These are phyloP conservation scores for Synanthedon andrenaeformis DNA, from an alignment of 2,888 invertebrate genomes.

Conservation along the genomic window DNA sequence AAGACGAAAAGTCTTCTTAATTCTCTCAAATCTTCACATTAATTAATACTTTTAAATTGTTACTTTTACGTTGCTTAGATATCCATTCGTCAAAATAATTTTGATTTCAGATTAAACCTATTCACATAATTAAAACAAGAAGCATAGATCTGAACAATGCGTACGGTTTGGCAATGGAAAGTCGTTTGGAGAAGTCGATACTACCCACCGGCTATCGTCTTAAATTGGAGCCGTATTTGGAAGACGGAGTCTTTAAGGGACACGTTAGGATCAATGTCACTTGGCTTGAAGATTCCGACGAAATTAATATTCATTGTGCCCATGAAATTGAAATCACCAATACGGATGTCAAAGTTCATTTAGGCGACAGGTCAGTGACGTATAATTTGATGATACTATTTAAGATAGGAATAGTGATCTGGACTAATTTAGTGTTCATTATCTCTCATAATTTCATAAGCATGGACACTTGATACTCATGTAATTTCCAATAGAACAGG, in stretches of 20 bases:
- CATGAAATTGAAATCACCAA: slow-evolving; percentile 72
- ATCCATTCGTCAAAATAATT: neutral
- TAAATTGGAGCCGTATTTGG: slow-evolving; percentile 75
- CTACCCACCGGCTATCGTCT: slow-evolving; percentile 76
- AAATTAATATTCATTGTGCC: slow-evolving; percentile 75
- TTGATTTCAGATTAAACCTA: slow-evolving; percentile 9
- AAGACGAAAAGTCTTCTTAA: neutral
- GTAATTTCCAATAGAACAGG: too few species aligned
- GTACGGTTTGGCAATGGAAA: slow-evolving; percentile 73
- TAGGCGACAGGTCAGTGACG: slow-evolving; percentile 32
- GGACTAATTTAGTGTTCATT: neutral
- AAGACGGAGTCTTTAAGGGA: slow-evolving; percentile 76
- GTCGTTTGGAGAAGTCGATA: slow-evolving; percentile 72
- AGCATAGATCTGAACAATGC: slow-evolving; percentile 81
- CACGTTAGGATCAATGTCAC: slow-evolving; percentile 77
- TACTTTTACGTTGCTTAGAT: neutral
- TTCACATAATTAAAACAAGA: slow-evolving; percentile 52
- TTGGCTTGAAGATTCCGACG: slow-evolving; percentile 72
- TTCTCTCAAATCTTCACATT: neutral
- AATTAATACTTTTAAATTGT: neutral
- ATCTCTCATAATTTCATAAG: too few species aligned
- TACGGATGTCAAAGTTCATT: slow-evolving; percentile 47
- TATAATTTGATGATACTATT: too few species aligned
- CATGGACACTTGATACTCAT: too few species aligned
- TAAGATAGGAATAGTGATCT: neutral